These are phyloP conservation scores for Drosophila meridiana DNA, from an alignment of 2,888 invertebrate species.

Conservation along the genomic window DNA sequence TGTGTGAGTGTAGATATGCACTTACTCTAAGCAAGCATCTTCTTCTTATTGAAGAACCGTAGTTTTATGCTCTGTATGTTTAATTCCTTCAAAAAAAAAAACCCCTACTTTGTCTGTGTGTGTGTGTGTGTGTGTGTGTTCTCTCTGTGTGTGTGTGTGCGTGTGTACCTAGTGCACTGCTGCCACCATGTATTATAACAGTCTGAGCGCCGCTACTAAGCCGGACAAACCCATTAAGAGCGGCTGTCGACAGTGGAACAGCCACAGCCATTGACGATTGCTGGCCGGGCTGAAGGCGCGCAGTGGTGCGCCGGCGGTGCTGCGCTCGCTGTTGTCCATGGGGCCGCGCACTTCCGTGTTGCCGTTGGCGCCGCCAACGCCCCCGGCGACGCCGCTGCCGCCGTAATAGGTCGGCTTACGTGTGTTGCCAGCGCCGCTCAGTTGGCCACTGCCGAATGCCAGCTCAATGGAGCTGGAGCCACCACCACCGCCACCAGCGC, in stretches of 20 bases:
- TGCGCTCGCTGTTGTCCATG: slow-evolving; percentile 83
- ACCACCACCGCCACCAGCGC: slow-evolving; percentile 17
- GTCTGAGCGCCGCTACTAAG: slow-evolving; percentile 74
- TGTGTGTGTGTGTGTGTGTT: slow-evolving; percentile 6
- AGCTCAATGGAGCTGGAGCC: slow-evolving; percentile 41
- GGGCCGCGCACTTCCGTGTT: slow-evolving; percentile 79
- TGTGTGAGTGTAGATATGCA: slow-evolving; percentile 22
- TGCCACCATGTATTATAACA: slow-evolving; percentile 80
- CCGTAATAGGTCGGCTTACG: slow-evolving; percentile 83
- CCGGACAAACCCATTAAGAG: slow-evolving; percentile 80
- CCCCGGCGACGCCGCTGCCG: slow-evolving; percentile 47
- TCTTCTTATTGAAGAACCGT: slow-evolving; percentile 1
- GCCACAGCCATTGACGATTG: slow-evolving; percentile 34
- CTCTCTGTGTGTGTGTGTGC: slow-evolving; percentile 14
- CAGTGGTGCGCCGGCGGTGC: slow-evolving; percentile 53
- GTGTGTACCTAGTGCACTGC: slow-evolving; percentile 33
- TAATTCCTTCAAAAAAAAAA: slow-evolving; percentile 37
- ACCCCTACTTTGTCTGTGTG: slow-evolving; percentile 10
- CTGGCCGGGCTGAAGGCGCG: slow-evolving; percentile 17
- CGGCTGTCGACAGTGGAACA: slow-evolving; percentile 57
- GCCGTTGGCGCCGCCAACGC: slow-evolving; percentile 47
- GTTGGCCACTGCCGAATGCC: slow-evolving; percentile 50
- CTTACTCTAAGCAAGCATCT: slow-evolving; percentile 24
- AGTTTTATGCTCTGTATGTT: slow-evolving; percentile 8
- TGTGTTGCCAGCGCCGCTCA: slow-evolving; percentile 67